Conservation (phyloP, 2,797 vertebrate genomes). For the Neopelma chrysocephalum region DNA sequence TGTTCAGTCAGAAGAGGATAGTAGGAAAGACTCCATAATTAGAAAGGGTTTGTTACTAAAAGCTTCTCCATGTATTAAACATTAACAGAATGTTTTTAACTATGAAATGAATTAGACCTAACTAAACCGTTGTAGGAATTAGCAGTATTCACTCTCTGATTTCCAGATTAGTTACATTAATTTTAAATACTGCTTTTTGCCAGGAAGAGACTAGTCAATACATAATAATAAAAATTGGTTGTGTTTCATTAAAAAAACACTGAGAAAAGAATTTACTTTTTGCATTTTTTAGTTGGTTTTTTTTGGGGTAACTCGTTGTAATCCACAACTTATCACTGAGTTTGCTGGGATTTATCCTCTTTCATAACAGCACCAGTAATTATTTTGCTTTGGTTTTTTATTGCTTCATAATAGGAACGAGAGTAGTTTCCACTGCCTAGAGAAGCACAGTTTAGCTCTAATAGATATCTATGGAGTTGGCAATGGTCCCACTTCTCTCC, state of each 20-base stretch:
- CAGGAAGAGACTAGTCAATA: constrained; percentile 1
- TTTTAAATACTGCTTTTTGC: constrained; percentile 31
- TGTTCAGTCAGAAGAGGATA: not conserved
- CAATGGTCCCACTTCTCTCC: not conserved
- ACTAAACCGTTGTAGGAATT: not conserved
- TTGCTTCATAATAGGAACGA: not conserved
- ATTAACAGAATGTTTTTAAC: not conserved
- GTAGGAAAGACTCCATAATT: not conserved
- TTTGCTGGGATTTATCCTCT: constrained; percentile 21
- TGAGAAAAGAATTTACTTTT: not conserved
- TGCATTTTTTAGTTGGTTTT: not conserved
- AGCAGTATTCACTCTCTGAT: not conserved
- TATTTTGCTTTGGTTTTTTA: constrained; percentile 6
- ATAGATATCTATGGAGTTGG: not conserved
- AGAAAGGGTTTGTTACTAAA: constrained; percentile 2
- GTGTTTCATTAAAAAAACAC: constrained; percentile 21
- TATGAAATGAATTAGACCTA: not conserved
- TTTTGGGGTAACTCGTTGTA: not conserved
- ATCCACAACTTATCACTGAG: constrained; percentile 1
- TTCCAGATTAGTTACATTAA: constrained; percentile 23
- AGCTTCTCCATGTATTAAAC: constrained; percentile 26
- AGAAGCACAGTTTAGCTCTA: not conserved
- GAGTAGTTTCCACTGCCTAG: not conserved
- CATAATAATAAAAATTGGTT: constrained; percentile 30
- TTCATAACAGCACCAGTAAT: not conserved